Evolutionary conservation across 1,140 invertebrate genomes (phyloP), one percentile per base, ranked within the genome.

Genomic region (Vollenhovia emeryi): DNA sequence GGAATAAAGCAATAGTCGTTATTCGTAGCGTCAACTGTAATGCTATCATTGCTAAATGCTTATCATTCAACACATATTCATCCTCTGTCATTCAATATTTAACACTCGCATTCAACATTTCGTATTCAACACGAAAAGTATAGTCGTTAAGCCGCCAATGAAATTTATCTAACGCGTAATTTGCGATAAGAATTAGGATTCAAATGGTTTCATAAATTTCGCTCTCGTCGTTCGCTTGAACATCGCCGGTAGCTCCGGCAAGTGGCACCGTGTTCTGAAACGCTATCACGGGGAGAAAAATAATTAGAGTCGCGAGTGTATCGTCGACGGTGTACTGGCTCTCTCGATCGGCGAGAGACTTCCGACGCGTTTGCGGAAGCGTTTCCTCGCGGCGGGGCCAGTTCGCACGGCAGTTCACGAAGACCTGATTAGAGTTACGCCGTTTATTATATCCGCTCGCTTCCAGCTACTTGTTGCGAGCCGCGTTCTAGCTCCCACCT

Each of bases 391-490:
- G 21, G 30, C 43, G 52, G n/a, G n/a, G 55, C 43, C 18, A 66
- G 57, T 85, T 69, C 43, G 52, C 57, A 64, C 57, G 84, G 13
- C 24, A 64, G 64, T 80, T 85, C 69, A 80, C 78, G n/a, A 57
- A 83, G 33, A 83, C 60, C 52, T 40, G 76, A 60, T 78, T 78
- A 78, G 50, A 74, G 84, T 88, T 74, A 86, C 76, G 50, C 74
- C 48, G 84, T 82, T 71, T 82, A 82, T 71, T 73, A 57, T 73
- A 45, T 73, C 11, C 36, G n/a, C 48, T n/a, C 50, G 66, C 50
- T 43, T 40, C 45, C 33, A 68, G 43, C 76, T 68, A 73, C 88
- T 88, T 88, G 86, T 90, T 90, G 89, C 89, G 85, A 90, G 57
- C 89, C 87, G 87, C 89, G 76, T 87, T 87, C 89, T 84, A 74